Conservation (phyloP, 2,113 vertebrate genomes). For the Apaloderma vittatum region DNA sequence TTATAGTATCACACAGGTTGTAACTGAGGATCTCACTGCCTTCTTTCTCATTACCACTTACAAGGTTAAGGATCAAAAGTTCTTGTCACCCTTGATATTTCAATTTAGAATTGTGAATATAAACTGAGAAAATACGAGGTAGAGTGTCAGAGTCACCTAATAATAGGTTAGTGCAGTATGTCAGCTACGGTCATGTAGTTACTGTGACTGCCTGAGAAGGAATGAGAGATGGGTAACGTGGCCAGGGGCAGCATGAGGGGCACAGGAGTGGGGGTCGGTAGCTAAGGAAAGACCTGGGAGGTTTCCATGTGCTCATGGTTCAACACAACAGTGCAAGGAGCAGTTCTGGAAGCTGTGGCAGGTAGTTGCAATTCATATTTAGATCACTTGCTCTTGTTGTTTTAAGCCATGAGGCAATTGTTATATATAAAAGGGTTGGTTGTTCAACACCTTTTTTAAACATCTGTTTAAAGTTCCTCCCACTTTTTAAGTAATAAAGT, state of each 20-base stretch:
- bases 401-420: background rate
- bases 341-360: background rate
- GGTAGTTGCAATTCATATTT: background rate
- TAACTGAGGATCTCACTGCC: background rate
- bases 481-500: background rate
- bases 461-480: background rate
- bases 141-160: constrained; percentile 12
- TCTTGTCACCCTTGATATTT: background rate
- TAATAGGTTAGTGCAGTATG: constrained; percentile 12
- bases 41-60: background rate
- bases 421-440: background rate
- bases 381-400: background rate
- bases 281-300: background rate
- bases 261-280: background rate
- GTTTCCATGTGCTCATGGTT: background rate
- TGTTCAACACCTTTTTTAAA: background rate
- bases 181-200: background rate
- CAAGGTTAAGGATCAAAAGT: background rate
- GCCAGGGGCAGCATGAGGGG: background rate
- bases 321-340: background rate
- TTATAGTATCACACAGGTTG: background rate
- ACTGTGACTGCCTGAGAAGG: background rate
- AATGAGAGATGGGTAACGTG: background rate
- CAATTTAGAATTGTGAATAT: background rate
- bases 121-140: background rate